These are phyloP conservation scores for Tiphia femorata DNA, from an alignment of 2,888 invertebrate genomes.

Conservation along the genomic window DNA sequence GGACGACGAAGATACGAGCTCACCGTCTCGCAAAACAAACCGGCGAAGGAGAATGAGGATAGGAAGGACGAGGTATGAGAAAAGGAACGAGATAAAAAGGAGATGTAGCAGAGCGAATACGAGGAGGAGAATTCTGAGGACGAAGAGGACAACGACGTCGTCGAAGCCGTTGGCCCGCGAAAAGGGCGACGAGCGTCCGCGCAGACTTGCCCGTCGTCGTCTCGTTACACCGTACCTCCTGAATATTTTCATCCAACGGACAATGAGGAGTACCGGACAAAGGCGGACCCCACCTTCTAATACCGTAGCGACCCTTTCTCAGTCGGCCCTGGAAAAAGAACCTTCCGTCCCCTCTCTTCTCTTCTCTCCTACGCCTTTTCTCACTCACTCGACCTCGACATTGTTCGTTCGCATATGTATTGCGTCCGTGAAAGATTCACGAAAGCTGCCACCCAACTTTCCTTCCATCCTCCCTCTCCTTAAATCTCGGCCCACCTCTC, in stretches of 20 bases:
- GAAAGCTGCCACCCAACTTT: neutral
- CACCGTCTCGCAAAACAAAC: too few species aligned
- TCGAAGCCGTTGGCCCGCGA: too few species aligned
- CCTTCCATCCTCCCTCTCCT: neutral
- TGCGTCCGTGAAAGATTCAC: constrained; percentile 20
- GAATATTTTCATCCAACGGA: constrained; percentile 42
- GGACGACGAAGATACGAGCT: too few species aligned
- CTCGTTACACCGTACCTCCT: constrained; percentile 21
- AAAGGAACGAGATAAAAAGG: neutral
- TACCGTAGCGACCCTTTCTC: constrained; percentile 27
- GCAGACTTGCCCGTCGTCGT: neutral
- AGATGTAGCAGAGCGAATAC: too few species aligned
- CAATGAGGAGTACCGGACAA: constrained; percentile 46
- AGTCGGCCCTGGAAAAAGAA: constrained; percentile 9
- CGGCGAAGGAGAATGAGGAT: too few species aligned
- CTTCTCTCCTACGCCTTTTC: too few species aligned
- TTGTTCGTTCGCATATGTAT: constrained; percentile 40
- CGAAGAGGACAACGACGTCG: too few species aligned
- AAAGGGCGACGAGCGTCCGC: constrained; percentile 12
- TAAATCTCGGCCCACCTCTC: neutral
- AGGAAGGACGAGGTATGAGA: neutral
- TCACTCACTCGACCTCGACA: constrained; percentile 26
- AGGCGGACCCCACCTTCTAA: constrained; percentile 34
- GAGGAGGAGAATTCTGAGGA: too few species aligned
- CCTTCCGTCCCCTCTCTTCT: constrained; percentile 26